These are phyloP conservation scores for Bambusicola thoracicus DNA, from an alignment of 2,113 vertebrate species.

Conservation along the genomic window DNA sequence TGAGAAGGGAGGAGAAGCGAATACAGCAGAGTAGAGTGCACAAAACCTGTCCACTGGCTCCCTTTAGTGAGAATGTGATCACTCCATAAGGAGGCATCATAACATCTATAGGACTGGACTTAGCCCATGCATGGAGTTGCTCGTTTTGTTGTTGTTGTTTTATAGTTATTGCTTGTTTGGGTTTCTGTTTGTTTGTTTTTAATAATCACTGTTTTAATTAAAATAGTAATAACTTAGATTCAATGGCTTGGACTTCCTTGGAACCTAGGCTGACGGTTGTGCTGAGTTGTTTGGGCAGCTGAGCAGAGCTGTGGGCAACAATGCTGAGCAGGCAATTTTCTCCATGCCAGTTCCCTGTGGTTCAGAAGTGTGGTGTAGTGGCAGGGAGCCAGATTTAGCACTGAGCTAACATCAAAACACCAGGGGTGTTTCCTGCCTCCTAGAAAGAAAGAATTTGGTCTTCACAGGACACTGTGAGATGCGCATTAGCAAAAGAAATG, in stretches of 20 bases:
- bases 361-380: not conserved
- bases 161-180: too few relatives aligned
- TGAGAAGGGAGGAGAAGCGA: not conserved
- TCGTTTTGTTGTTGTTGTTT: not conserved
- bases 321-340: not conserved
- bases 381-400: conserved; percentile 2
- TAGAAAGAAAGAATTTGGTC: conserved; percentile 32
- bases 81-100: not conserved
- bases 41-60: not conserved
- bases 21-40: not conserved
- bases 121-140: not conserved
- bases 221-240: not conserved
- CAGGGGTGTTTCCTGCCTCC: conserved; percentile 25
- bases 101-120: not conserved
- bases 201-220: not conserved
- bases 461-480: not conserved
- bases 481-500: not conserved
- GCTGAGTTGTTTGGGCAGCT: not conserved
- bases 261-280: not conserved
- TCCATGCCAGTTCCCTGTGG: not conserved
- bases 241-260: not conserved
- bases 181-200: not conserved
- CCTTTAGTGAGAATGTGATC: not conserved
- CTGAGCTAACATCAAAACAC: not conserved
- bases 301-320: not conserved